phyloP scores from a whole-genome alignment of 2,888 invertebrate species.

The Darwinula stevensoni region DNA sequence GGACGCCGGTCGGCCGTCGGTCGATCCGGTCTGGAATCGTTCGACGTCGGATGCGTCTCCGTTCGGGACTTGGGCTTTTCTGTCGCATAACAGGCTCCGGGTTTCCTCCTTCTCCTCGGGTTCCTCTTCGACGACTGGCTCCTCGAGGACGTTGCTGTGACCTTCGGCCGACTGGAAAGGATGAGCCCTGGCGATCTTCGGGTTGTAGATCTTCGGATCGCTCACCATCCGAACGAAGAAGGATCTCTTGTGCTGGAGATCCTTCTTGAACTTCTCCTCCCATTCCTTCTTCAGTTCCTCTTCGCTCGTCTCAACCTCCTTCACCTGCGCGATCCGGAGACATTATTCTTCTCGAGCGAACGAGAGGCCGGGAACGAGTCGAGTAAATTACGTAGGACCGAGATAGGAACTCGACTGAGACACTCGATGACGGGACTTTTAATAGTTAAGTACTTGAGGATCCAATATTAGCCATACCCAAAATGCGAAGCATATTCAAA shows the following conservation, averaged over 20 bases:
- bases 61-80: no score
- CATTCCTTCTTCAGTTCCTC: slow-evolving; percentile 13
- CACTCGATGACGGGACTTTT: no score
- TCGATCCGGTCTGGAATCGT: no score
- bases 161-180: slow-evolving; percentile 12
- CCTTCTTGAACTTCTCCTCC: slow-evolving; percentile 28
- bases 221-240: slow-evolving; percentile 86
- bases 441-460: no score
- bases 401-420: no score
- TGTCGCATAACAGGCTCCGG: no score
- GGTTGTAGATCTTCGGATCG: slow-evolving; percentile 86
- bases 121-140: slow-evolving; percentile 10
- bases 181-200: slow-evolving; percentile 51
- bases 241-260: slow-evolving; percentile 63
- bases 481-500: no score
- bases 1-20: slow-evolving; percentile 1
- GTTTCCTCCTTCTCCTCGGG: not conserved
- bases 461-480: no score
- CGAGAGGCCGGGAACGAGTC: no score
- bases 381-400: no score
- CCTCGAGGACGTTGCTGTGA: slow-evolving; percentile 21
- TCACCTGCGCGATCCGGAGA: slow-evolving; percentile 7
- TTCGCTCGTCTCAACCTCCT: slow-evolving; percentile 12
- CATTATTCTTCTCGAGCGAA: no score
- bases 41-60: no score